Evolutionary conservation across 1,140 invertebrate genomes (phyloP), one percentile per base, ranked within the genome.

Genomic region (Sinonovacula constricta): DNA sequence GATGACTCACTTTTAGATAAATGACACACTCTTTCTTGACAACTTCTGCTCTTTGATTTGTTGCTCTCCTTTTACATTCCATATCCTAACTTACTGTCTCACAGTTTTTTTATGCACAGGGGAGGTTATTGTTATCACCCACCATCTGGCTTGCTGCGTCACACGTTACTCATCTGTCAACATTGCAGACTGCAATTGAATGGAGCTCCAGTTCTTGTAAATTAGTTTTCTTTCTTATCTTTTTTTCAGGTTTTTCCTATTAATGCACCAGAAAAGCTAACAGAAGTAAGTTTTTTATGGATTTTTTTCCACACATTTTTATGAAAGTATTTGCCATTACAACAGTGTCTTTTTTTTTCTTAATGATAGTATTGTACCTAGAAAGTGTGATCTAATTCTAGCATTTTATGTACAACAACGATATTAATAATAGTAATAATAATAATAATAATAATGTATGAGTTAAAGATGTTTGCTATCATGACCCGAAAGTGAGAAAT

Each of bases 221-320:
- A n/a, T 45, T 45, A 63, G 7, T 28, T 15, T 24, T 66, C 31
- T 72, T 53, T 26, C 63, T 67, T 80, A 45, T 65, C 71, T 80
- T 87, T 79, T 84, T 92, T 92, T 31, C 85, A 95, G 95, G 91
- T 96, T 49, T 95, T 94, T 90, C 93, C 94, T 24, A 93, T 94
- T 84, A 92, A 92, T 45, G 94, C 93, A 57, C 94, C 95, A 12
- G 95, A 95, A 85, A 94, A 94, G 62, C 91, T 94, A 10, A 95
- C 95, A 12, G 94, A 94, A 86, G 92, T 92, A 82, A 81, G 56
- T 66, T 26, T 26, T 57, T 57, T 14, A 7, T 24, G 24, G 10
- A 7, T 15, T 57, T 57, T 57, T 57, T 22, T 57, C 22, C 54
- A 26, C 24, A 12, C 7, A 22, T 22, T 22, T 7, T 14, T 10